Evolutionary conservation across 2,888 invertebrate genomes (phyloP), one percentile per base, ranked within the genome.

Genomic region (Loripinus fragilis): DNA sequence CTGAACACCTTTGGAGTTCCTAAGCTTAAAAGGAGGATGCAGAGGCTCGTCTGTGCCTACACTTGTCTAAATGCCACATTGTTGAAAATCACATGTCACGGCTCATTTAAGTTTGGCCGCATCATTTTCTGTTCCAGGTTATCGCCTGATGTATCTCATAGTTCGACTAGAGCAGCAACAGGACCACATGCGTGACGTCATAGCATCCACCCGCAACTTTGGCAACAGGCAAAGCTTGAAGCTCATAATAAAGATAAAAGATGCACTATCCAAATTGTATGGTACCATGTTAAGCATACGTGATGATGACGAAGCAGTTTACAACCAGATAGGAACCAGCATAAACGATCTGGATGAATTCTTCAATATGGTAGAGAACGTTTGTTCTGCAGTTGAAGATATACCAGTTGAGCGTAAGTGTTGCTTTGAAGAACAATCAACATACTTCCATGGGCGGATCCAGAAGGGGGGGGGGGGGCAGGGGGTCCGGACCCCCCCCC

Each of bases 131-230:
- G 25, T 25, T 52, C 25, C 33, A 67, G 41, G 33, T 2, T 67
- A 67, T 28, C 67, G 67, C 12, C n/a, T 67, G 10, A 67, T 67
- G 67, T 67, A 67, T 20, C 67, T 42, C 42, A 38, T 67, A 17
- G 67, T 67, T 12, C 67, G 67, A 3, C 15, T 28, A 8, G 67
- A 67, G 28, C 67, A 67, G n/a, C 67, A 67, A 42, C 67, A 67
- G n/a, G 67, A 67, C 7, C 67, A 67, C 25, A 10, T 67, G 2
- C 67, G 67, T 67, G 42, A 67, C 42, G 67, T 67, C 41, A 67
- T 67, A n/a, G 28, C 2, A 12, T 41, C 45, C n/a, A 38, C 42
- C 42, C 67, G 67, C 42, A 67, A 42, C 42, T 38, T 8, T 23
- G 23, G 67, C 67, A 67, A 45, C 67, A 67, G 20, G 25, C 41